A percentile compares a stretch with the other conserved stretches of the same genome.
These are phyloP conservation scores for Apodemia mormo DNA, from an alignment of 2,888 invertebrate species.

Conservation along the genomic window DNA sequence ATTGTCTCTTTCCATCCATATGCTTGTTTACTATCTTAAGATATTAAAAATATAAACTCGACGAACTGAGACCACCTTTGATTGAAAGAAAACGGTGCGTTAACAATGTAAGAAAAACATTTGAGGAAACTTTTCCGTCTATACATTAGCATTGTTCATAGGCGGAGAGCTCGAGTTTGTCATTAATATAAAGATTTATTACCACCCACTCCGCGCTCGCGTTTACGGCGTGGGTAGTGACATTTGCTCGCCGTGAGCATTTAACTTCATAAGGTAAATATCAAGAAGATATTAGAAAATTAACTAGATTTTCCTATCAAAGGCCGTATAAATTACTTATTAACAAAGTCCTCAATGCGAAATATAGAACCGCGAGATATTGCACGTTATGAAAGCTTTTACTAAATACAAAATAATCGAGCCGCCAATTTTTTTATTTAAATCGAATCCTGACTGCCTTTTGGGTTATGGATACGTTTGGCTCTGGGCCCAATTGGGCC, in stretches of 20 bases:
- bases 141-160: not conserved
- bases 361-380: not conserved
- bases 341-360: not conserved
- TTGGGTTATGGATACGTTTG: too few species aligned
- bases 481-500: too few species aligned
- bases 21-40: too few species aligned
- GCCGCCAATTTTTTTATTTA: too few species aligned
- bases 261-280: conserved; percentile 18
- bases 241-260: conserved; percentile 21
- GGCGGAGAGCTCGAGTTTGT: not conserved
- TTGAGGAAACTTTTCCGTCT: too few species aligned
- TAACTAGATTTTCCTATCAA: conserved; percentile 1
- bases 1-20: too few species aligned
- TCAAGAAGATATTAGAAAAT: conserved; percentile 16
- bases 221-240: conserved; percentile 22
- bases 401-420: too few species aligned
- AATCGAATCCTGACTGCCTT: too few species aligned
- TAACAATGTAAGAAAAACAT: not conserved
- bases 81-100: too few species aligned
- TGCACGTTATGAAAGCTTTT: not conserved
- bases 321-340: conserved; percentile 4
- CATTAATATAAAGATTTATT: not conserved
- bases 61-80: too few species aligned
- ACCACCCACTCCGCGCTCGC: not conserved
- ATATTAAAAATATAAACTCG: too few species aligned